Evolutionary conservation across 2,797 vertebrate genomes (phyloP).

Genomic region (Cephalopachus bancanus): DNA sequence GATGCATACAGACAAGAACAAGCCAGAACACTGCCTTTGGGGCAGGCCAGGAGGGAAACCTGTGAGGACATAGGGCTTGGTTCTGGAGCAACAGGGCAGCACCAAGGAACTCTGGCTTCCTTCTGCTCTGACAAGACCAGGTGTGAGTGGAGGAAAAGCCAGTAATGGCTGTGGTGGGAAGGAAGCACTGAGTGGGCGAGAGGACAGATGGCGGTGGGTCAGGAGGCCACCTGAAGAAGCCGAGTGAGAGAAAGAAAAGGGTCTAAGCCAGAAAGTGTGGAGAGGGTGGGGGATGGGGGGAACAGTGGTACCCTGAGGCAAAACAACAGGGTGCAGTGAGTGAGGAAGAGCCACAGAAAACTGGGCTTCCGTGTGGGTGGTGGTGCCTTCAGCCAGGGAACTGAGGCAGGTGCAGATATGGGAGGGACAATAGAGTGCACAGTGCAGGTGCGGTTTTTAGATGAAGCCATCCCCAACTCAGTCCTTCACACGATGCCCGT

Average conservation of each 20-base stretch:
- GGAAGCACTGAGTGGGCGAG: background rate
- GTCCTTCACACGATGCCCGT: background rate
- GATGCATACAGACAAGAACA: fast-evolving
- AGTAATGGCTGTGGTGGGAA: background rate
- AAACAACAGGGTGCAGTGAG: background rate
- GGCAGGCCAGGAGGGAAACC: background rate
- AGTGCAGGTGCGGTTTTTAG: background rate
- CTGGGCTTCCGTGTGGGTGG: background rate
- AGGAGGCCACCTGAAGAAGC: background rate
- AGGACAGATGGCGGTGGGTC: background rate
- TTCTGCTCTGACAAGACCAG: background rate
- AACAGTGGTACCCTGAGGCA: background rate
- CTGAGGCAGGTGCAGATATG: background rate
- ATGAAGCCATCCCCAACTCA: background rate
- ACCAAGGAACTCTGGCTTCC: background rate
- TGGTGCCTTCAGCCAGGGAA: background rate
- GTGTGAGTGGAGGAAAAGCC: too few species aligned
- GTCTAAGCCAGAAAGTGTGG: background rate
- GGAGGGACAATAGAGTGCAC: background rate
- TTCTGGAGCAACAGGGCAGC: too few species aligned
- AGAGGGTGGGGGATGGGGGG: background rate
- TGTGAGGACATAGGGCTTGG: background rate
- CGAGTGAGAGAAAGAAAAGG: background rate
- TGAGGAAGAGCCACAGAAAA: background rate
- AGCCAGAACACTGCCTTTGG: fast-evolving